These are phyloP conservation scores for Proterorhinus semilunaris DNA, from an alignment of 2,113 vertebrate genomes.

Conservation along the genomic window DNA sequence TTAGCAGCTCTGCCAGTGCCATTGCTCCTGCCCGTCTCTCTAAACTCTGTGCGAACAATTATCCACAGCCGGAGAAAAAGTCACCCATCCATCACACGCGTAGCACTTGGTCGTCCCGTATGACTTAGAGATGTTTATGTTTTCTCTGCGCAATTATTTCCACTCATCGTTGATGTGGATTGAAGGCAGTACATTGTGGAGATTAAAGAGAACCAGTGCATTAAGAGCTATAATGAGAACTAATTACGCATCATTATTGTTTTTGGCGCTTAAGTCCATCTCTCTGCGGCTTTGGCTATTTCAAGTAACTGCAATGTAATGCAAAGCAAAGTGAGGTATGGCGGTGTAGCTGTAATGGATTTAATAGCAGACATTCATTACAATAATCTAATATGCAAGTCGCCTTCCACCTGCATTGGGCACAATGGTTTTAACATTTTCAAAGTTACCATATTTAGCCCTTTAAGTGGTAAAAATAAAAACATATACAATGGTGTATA, in stretches of 20 bases:
- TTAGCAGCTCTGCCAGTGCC: not conserved
- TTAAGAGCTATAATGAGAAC: conserved; percentile 15
- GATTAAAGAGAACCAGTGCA: not conserved
- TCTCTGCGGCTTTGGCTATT: not conserved
- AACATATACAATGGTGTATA: no score
- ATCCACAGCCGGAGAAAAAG: not conserved
- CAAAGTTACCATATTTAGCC: no score
- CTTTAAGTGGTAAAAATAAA: no score
- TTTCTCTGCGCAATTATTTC: not conserved
- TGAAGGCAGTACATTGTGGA: not conserved
- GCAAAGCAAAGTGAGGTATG: conserved; percentile 16
- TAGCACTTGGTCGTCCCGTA: not conserved
- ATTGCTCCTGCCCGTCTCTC: not conserved
- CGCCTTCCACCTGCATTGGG: no score
- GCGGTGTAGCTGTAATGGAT: no score
- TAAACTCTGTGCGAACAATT: not conserved
- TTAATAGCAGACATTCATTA: no score
- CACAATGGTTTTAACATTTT: no score
- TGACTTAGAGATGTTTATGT: not conserved
- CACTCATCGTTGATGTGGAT: not conserved
- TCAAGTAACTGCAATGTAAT: not conserved
- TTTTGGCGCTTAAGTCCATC: not conserved
- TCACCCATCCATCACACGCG: not conserved
- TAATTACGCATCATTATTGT: conserved; percentile 20
- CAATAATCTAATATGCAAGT: no score